These are phyloP conservation scores for Bradypodion ventrale DNA, from an alignment of 2,797 vertebrate species.

Conservation along the genomic window DNA sequence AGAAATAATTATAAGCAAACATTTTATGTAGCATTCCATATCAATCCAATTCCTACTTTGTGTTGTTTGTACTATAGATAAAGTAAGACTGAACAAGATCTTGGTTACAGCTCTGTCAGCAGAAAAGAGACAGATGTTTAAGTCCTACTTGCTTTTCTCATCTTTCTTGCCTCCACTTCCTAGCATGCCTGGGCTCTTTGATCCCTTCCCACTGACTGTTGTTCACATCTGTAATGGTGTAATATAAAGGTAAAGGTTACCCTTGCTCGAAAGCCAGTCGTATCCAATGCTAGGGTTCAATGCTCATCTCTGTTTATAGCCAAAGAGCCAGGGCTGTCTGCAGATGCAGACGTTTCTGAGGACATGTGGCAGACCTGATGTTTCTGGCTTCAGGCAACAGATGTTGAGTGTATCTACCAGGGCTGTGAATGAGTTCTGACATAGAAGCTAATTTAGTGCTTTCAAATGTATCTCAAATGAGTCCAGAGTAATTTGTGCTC, in stretches of 20 bases:
- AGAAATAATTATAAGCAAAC: slow-evolving; percentile 83
- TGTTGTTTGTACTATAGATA: slow-evolving; percentile 68
- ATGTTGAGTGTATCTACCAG: background rate
- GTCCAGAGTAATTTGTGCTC: no score
- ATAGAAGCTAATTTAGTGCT: no score
- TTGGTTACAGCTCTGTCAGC: slow-evolving; percentile 55
- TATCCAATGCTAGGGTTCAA: no score
- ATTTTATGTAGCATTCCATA: slow-evolving; percentile 73
- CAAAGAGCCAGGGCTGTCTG: no score
- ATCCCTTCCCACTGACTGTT: slow-evolving; percentile 26
- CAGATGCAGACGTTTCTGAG: no score
- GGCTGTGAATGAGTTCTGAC: no score
- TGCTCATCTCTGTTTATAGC: no score
- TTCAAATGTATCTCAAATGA: no score
- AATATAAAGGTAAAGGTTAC: no score
- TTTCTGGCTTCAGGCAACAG: background rate
- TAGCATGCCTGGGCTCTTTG: slow-evolving; percentile 48
- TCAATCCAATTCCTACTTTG: slow-evolving; percentile 70
- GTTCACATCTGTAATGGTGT: slow-evolving; percentile 57
- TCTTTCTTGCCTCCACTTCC: slow-evolving; percentile 48
- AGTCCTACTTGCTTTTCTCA: slow-evolving; percentile 35
- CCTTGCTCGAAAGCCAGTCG: no score
- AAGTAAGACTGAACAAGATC: slow-evolving; percentile 51
- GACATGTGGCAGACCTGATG: background rate
- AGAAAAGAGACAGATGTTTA: slow-evolving; percentile 52